Base-by-base conservation (phyloP, 2,113 vertebrate species). In the Boulengerochromis microlepis region DNA sequence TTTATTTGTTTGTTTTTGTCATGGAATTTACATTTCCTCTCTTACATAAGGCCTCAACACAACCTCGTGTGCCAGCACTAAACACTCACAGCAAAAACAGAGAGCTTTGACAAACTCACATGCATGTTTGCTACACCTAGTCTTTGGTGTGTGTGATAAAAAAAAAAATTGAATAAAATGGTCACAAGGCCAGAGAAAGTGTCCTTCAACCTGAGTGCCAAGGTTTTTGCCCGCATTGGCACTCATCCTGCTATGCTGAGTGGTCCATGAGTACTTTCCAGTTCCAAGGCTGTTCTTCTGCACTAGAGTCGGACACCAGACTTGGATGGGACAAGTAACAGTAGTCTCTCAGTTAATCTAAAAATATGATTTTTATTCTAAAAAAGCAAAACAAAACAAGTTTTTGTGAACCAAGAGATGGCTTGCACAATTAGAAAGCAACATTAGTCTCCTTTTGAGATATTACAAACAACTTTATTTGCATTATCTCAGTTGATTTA, bases 1-100 rank as follows among this genome's bases (percentile, higher is more conserved):
- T 92, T 94, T 93, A 91, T 95, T 94, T 95, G 93, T 95, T 96
- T 96, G 91, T 95, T 95, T 95, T 91, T 93, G 89, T 94, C 92
- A 91, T 94, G 93, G 92, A 95, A 94, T 94, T 94, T 93, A 95
- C 90, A 94, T 94, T 94, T 94, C 94, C 94, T 91, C 69, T 91
- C 86, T 92, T 89, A 64, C 87, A 82, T 90, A 88, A 91, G 90
- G 88, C 71, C 87, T 85, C 82, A 47, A 85, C 89, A 86, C 61
- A 35, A 84, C 80, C 29, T 83, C 13, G n/a, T 89, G 82, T 89
- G 92, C 91, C 93, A 94, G 86, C 89, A 64, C 57, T 40, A 47
- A 91, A 92, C 83, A 52, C 22, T 81, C 71, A 38, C 33, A 80
- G 85, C 33, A 84, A 87, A 85, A 86, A 83, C 88, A 89, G 85